Base-by-base conservation (phyloP, 2,888 invertebrate genomes). In the Flexamia atlantica region DNA sequence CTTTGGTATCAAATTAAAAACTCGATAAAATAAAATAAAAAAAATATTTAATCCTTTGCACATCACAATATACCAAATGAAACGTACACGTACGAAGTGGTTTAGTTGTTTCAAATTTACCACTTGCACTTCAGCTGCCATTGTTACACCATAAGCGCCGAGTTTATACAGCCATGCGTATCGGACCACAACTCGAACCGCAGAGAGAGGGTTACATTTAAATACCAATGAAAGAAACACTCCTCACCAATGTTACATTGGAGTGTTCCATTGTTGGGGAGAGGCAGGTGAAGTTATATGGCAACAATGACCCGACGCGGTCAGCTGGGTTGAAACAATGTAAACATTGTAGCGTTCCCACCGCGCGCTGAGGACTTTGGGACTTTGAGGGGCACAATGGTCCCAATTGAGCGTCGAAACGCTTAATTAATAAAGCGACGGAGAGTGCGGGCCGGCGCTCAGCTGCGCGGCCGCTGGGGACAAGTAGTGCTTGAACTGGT, bases 281-380 rank as follows among this genome's bases (percentile, higher is more conserved):
- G 4, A 14, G 23, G 53, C 53, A 53, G 53, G 53, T 53, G 53
- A 53, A 53, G 53, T 53, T 46, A 46, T 36, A 46, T 60, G 5
- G 68, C 64, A 25, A 64, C 64, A 64, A 64, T 64, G 64, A 1
- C 9, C 9, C 14, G 60, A 36, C 70, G 70, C 76, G 76, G 76
- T 76, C 76, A 76, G 76, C 42, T 76, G 76, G 76, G 46, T n/a
- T 40, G 76, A 76, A 46, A 76, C 76, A 76, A 76, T 76, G 50
- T 42, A 20, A 50, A 76, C 76, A 76, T 17, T 28, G 76, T 70
- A 70, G 76, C 46, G 76, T 76, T 76, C 76, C 76, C 76, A 76
- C 25, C 76, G 50, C 76, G 3, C 30, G 68, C n/a, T n/a, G 68
- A 68, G 70, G 70, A 76, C 76, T 76, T 76, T 50, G 40, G 76